A percentile compares a stretch with the other conserved stretches of the same genome.
Conservation (phyloP, 2,797 vertebrate species). For the Pseudochirops corinnae region DNA sequence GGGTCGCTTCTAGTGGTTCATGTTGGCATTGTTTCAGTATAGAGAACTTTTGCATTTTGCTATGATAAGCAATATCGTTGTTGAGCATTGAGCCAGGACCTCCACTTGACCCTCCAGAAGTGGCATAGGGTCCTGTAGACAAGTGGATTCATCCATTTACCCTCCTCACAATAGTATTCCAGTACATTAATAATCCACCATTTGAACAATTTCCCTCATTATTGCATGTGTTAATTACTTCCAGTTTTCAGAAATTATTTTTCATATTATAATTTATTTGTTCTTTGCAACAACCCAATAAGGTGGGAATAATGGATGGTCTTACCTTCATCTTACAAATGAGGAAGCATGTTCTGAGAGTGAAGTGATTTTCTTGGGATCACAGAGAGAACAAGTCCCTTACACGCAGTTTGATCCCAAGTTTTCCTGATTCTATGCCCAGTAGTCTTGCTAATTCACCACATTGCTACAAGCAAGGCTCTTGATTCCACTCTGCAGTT, state of each 20-base stretch:
- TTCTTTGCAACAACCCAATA: not conserved
- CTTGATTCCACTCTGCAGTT: not conserved
- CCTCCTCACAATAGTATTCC: not conserved
- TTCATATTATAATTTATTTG: not conserved
- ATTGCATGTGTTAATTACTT: not conserved
- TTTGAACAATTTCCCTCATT: not conserved
- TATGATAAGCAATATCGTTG: not conserved
- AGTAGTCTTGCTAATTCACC: not conserved
- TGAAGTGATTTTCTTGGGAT: not conserved
- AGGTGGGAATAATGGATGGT: not conserved
- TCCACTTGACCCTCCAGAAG: not conserved
- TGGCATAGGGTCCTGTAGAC: not conserved
- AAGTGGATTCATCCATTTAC: not conserved
- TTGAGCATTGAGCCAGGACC: not conserved
- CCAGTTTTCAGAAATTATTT: not conserved
- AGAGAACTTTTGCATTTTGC: not conserved
- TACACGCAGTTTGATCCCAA: not conserved
- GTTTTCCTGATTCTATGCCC: not conserved
- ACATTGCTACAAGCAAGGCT: not conserved
- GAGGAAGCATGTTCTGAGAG: not conserved
- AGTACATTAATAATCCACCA: not conserved
- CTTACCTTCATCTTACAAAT: not conserved
- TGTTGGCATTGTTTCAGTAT: not conserved
- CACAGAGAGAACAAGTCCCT: not conserved
- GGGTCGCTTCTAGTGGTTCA: not conserved